phyloP scores from a whole-genome alignment of 2,888 invertebrate species.

The Nomada lathburiana region DNA sequence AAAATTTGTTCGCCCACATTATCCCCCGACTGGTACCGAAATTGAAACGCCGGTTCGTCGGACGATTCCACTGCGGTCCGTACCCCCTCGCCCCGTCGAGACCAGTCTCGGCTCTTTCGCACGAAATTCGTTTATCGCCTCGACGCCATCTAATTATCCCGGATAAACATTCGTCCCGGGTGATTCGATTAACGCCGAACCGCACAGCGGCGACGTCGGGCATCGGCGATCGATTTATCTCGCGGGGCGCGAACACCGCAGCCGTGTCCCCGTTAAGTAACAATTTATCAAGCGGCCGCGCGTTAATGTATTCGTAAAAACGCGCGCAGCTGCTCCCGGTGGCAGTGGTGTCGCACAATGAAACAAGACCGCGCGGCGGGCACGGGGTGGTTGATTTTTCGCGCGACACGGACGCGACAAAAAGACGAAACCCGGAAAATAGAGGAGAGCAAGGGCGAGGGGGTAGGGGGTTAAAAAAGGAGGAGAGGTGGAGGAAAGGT shows the following conservation, averaged over 20 bases:
- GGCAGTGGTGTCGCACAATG: conserved; percentile 71
- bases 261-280: conserved; percentile 65
- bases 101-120: no score
- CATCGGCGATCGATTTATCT: conserved; percentile 62
- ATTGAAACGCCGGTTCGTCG: no score
- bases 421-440: conserved; percentile 41
- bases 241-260: conserved; percentile 65
- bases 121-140: conserved; percentile 7
- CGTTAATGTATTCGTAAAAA: conserved; percentile 71
- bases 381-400: conserved; percentile 65
- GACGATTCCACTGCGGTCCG: no score
- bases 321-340: conserved; percentile 61
- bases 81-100: no score
- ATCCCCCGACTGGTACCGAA: no score
- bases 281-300: conserved; percentile 67
- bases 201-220: conserved; percentile 23
- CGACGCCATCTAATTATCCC: conserved; percentile 24
- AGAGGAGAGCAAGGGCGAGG: not conserved
- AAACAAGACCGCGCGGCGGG: conserved; percentile 66
- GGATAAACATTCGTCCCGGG: conserved; percentile 4
- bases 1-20: no score
- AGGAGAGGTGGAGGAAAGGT: conserved; percentile 24
- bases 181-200: conserved; percentile 43
- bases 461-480: conserved; percentile 20
- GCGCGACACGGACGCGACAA: conserved; percentile 29